phyloP scores from a whole-genome alignment of 2,113 vertebrate genomes.

The Sebastes schlegelii region DNA sequence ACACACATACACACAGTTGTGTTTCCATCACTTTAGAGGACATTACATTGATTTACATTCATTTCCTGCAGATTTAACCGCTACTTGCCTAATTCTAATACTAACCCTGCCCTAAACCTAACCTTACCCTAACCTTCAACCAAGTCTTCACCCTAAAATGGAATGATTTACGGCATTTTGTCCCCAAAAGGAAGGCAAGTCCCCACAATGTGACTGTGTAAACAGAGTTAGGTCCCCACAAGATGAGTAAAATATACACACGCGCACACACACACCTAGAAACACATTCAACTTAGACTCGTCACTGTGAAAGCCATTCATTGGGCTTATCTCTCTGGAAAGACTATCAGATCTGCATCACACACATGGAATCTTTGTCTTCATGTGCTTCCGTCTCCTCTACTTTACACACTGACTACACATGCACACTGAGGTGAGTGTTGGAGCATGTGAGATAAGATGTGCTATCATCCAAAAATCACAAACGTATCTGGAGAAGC shows the following conservation, averaged over 20 bases:
- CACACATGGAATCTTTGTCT: conserved; percentile 41
- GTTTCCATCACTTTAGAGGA: not conserved
- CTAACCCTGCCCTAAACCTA: too few species aligned
- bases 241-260: conserved; percentile 1
- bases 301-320: conserved; percentile 53
- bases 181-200: too few species aligned
- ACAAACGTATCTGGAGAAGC: conserved; percentile 38
- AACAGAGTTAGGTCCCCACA: too few species aligned
- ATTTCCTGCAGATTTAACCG: too few species aligned
- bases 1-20: conserved; percentile 1
- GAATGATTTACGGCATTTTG: too few species aligned
- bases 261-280: conserved; percentile 13
- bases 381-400: conserved; percentile 18
- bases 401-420: conserved; percentile 29
- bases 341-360: conserved; percentile 57
- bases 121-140: too few species aligned
- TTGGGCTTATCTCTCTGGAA: conserved; percentile 57
- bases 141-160: too few species aligned
- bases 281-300: conserved; percentile 6
- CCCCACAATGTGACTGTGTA: too few species aligned
- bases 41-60: too few species aligned
- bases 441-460: conserved; percentile 49
- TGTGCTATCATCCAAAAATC: conserved; percentile 26
- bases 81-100: too few species aligned
- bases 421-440: conserved; percentile 36